These are phyloP conservation scores for Lysiphlebus fabarum DNA, from an alignment of 1,140 invertebrate genomes.

Conservation along the genomic window DNA sequence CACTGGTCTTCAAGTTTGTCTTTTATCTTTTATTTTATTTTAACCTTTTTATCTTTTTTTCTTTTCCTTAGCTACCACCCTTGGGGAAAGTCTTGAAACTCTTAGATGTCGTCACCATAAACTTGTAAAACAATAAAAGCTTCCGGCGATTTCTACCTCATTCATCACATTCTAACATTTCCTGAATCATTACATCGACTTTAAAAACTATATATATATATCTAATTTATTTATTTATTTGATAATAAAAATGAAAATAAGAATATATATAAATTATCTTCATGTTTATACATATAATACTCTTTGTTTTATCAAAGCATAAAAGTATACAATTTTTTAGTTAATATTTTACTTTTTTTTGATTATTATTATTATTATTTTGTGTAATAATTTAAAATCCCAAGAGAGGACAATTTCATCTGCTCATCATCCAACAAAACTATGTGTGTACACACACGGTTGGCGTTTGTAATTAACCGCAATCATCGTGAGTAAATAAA, in stretches of 20 bases:
- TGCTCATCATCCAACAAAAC: too few species aligned
- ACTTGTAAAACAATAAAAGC: slow-evolving; percentile 57
- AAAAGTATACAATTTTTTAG: too few species aligned
- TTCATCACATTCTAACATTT: slow-evolving; percentile 25
- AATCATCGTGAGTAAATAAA: slow-evolving; percentile 13
- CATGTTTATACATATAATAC: too few species aligned
- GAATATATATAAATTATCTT: too few species aligned
- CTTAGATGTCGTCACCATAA: slow-evolving; percentile 34
- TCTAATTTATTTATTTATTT: neutral
- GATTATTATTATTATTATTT: too few species aligned
- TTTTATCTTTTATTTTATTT: neutral
- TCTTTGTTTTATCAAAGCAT: too few species aligned
- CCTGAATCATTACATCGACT: slow-evolving; percentile 35
- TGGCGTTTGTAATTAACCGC: slow-evolving; percentile 14
- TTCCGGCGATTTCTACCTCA: slow-evolving; percentile 39
- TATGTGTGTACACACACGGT: neutral
- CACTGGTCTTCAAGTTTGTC: slow-evolving; percentile 17
- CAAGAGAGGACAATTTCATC: too few species aligned
- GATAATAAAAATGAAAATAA: neutral
- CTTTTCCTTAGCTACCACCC: slow-evolving; percentile 1
- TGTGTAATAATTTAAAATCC: too few species aligned
- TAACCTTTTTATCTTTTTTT: slow-evolving; percentile 6
- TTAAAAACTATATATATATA: too few species aligned
- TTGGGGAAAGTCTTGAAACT: slow-evolving; percentile 1
- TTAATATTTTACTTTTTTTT: too few species aligned